These are phyloP conservation scores for Urophycis tenuis DNA, from an alignment of 2,797 vertebrate genomes.

Conservation along the genomic window DNA sequence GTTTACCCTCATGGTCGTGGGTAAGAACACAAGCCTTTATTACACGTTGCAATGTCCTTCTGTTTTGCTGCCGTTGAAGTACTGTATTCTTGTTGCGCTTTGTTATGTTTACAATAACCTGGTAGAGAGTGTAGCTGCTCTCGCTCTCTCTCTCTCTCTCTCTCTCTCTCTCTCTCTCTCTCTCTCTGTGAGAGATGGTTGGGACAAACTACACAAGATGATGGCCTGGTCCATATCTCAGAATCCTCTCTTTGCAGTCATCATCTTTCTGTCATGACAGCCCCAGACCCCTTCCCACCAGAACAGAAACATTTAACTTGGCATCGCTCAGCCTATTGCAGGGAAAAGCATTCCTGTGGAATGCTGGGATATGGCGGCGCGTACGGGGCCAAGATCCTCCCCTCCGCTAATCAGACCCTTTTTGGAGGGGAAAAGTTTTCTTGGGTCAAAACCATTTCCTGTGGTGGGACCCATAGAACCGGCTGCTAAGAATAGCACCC, in stretches of 20 bases:
- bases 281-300: conserved; percentile 14
- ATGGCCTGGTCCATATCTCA: neutral
- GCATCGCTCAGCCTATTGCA: conserved; percentile 38
- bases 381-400: conserved; percentile 51
- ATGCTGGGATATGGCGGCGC: conserved; percentile 55
- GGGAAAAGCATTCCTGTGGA: conserved; percentile 47
- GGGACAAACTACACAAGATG: no score
- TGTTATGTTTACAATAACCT: conserved; percentile 6
- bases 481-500: conserved; percentile 42
- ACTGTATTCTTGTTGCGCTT: conserved; percentile 35
- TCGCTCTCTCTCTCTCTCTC: no score
- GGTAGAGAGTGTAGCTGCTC: neutral
- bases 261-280: conserved; percentile 19
- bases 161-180: no score
- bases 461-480: conserved; percentile 48
- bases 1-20: conserved; percentile 99
- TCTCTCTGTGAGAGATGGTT: no score
- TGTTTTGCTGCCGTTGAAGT: conserved; percentile 19
- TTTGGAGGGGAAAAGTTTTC: conserved; percentile 61
- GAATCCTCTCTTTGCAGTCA: conserved; percentile 23
- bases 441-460: conserved; percentile 67
- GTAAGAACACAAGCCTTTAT: conserved; percentile 71
- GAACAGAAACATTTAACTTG: conserved; percentile 42
- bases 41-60: neutral
- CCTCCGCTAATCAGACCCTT: conserved; percentile 48